These are phyloP conservation scores for Julus scanicus DNA, from an alignment of 2,888 invertebrate species.

Conservation along the genomic window DNA sequence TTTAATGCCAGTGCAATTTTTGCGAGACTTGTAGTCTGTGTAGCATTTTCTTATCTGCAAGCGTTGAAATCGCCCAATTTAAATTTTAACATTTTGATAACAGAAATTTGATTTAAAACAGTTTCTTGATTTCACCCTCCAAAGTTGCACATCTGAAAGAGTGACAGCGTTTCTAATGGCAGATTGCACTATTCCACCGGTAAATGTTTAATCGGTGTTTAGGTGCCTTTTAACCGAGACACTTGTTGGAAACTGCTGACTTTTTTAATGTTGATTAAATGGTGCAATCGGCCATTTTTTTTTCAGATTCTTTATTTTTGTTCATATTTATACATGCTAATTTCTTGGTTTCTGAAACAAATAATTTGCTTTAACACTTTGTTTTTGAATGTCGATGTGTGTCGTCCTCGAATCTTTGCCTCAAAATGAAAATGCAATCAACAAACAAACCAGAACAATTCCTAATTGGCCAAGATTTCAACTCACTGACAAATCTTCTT, in stretches of 20 bases:
- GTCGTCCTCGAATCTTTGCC: conserved; percentile 27
- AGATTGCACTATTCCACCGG: neutral
- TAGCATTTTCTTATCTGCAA: neutral
- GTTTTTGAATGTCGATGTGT: neutral
- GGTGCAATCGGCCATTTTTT: neutral
- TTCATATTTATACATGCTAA: neutral
- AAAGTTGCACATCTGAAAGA: conserved; percentile 17
- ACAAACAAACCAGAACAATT: conserved; percentile 16
- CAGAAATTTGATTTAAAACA: neutral
- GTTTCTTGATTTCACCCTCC: neutral
- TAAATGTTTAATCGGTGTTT: neutral
- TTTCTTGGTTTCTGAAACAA: neutral
- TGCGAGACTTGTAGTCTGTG: neutral
- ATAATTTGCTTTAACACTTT: neutral
- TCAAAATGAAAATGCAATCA: conserved; percentile 27
- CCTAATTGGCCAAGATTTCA: conserved; percentile 33
- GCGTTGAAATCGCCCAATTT: neutral
- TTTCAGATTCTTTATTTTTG: neutral
- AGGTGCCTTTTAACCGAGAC: too few species aligned
- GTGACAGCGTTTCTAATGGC: neutral
- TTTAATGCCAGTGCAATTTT: neutral
- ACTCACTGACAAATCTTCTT: conserved; percentile 33
- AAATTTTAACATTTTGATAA: neutral
- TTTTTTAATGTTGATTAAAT: too few species aligned
- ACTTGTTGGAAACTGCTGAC: too few species aligned